Evolutionary conservation across 2,888 invertebrate genomes (phyloP).

Genomic region (Ditula angustiorana): DNA sequence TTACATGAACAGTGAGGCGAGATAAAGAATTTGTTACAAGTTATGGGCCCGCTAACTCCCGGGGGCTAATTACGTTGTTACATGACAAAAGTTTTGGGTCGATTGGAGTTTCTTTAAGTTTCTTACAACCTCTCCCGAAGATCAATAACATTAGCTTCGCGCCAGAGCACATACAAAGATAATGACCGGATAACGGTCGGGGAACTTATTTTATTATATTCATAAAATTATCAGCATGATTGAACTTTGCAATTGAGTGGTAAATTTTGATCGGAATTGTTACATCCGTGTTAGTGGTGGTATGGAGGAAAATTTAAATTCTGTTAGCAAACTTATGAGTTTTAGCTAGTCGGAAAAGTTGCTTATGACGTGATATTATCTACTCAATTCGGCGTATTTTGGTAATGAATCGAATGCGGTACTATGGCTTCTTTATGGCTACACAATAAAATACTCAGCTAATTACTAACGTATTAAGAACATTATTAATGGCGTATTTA

Average conservation of each 20-base stretch:
- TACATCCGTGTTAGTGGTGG: not conserved
- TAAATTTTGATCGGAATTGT: not conserved
- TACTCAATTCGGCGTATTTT: too few relatives aligned
- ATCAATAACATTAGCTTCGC: constrained; percentile 73
- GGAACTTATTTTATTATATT: constrained; percentile 31
- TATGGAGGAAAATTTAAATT: not conserved
- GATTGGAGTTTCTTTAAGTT: constrained; percentile 76
- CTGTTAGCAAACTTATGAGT: not conserved
- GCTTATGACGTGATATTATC: not conserved
- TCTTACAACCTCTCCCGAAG: constrained; percentile 68
- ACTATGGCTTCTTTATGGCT: too few relatives aligned
- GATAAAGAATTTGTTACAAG: constrained; percentile 79
- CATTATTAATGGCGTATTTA: too few relatives aligned
- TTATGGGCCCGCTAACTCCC: constrained; percentile 66
- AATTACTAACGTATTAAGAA: too few relatives aligned
- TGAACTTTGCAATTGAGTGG: constrained; percentile 14
- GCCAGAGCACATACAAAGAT: constrained; percentile 58
- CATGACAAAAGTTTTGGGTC: constrained; percentile 81
- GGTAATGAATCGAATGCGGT: too few relatives aligned
- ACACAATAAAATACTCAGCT: too few relatives aligned
- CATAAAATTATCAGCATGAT: constrained; percentile 42
- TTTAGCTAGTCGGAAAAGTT: not conserved
- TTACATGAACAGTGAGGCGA: constrained; percentile 70
- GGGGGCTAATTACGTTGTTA: constrained; percentile 82
- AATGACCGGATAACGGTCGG: constrained; percentile 28